A percentile compares a stretch with the other conserved stretches of the same genome.
These are phyloP conservation scores for Cheirogaleus major DNA, from an alignment of 2,797 vertebrate species.

Conservation along the genomic window DNA sequence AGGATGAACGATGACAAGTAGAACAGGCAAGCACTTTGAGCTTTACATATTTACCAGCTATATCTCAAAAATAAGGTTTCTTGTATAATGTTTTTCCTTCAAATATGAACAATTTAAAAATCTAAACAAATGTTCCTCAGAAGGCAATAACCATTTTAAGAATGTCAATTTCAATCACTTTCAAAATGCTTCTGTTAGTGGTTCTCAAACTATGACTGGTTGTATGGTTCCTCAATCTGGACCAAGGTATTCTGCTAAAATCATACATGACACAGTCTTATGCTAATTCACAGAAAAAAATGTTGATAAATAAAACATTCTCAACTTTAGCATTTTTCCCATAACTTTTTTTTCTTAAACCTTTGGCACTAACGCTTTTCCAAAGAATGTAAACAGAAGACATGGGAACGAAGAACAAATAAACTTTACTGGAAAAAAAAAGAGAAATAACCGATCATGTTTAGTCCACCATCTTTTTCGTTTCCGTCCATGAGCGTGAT, in stretches of 20 bases:
- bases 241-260: neutral
- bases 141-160: neutral
- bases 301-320: neutral
- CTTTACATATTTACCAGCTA: neutral
- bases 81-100: neutral
- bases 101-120: neutral
- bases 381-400: neutral
- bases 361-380: neutral
- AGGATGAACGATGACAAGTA: neutral
- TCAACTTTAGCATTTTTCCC: neutral
- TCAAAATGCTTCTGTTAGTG: neutral
- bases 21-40: neutral
- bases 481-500: neutral
- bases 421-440: neutral
- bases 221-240: neutral
- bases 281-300: neutral
- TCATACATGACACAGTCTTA: neutral
- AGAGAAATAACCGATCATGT: neutral
- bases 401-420: neutral
- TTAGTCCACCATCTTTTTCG: neutral
- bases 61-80: neutral
- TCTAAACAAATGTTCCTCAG: neutral
- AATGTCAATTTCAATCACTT: conserved; percentile 24
- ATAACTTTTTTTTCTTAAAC: neutral
- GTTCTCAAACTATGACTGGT: neutral